Conservation (phyloP, 2,888 invertebrate species). For the Catocala fraxini region DNA sequence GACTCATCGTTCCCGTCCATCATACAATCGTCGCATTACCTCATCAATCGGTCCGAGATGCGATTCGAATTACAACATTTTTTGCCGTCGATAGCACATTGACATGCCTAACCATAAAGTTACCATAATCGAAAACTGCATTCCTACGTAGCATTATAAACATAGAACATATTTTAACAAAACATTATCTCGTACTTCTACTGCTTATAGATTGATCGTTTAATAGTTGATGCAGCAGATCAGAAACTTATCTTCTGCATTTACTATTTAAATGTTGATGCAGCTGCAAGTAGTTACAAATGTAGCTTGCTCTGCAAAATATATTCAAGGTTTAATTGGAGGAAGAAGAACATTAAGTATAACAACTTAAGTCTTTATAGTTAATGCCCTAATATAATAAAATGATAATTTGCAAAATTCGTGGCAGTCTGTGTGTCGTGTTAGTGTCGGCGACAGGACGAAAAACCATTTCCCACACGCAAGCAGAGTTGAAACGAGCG, state of each 20-base stretch:
- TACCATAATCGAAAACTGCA: conserved; percentile 34
- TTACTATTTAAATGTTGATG: too few relatives aligned
- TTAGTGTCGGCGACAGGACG: conserved; percentile 55
- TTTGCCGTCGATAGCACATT: conserved; percentile 57
- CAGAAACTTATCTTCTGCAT: neutral
- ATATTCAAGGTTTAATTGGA: neutral
- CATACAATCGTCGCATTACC: conserved; percentile 70
- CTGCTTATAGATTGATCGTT: too few relatives aligned
- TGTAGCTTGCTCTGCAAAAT: neutral
- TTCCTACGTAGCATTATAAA: conserved; percentile 19
- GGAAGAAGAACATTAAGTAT: conserved; percentile 5
- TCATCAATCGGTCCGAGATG: conserved; percentile 69
- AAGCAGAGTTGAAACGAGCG: conserved; percentile 58
- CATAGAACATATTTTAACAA: neutral
- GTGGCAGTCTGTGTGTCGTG: conserved; percentile 25
- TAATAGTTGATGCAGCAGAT: too few relatives aligned
- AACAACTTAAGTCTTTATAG: conserved; percentile 4
- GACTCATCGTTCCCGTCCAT: conserved; percentile 55
- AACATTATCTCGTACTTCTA: too few relatives aligned
- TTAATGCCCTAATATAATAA: neutral
- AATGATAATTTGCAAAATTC: conserved; percentile 22
- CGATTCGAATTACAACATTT: conserved; percentile 68
- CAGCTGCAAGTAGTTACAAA: neutral
- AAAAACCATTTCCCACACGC: conserved; percentile 69
- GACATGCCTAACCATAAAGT: conserved; percentile 40